These are phyloP conservation scores for Platalea minor DNA, from an alignment of 2,797 vertebrate species.

Conservation along the genomic window DNA sequence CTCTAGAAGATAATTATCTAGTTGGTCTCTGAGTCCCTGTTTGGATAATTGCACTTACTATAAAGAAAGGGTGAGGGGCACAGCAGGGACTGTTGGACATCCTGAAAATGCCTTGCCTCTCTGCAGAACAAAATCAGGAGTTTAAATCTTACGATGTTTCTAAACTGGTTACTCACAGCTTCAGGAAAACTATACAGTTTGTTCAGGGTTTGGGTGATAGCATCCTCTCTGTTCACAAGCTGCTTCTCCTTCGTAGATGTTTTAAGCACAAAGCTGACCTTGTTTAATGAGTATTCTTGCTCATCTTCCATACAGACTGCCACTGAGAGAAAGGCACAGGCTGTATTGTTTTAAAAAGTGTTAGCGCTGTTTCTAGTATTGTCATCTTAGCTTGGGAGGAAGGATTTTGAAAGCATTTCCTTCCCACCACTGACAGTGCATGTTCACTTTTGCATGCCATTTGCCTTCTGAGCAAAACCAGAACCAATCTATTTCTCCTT, in stretches of 20 bases:
- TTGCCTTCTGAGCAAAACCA: slow-evolving; percentile 3
- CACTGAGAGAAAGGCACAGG: background rate
- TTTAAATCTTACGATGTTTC: background rate
- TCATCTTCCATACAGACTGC: background rate
- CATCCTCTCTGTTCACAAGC: background rate
- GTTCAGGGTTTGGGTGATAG: background rate
- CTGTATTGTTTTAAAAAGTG: background rate
- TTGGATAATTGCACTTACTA: background rate
- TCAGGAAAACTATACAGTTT: background rate
- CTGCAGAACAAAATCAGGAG: background rate
- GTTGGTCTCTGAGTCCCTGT: background rate
- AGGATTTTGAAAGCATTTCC: background rate
- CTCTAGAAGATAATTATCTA: background rate
- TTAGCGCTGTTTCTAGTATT: background rate
- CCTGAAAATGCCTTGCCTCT: background rate
- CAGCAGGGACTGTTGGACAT: background rate
- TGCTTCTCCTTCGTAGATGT: background rate
- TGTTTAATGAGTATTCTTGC: background rate
- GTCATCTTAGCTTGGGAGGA: background rate
- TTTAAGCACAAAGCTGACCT: background rate
- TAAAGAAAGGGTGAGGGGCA: background rate
- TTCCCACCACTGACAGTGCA: background rate
- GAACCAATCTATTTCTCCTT: background rate
- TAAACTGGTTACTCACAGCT: background rate
- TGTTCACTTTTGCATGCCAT: background rate